These are phyloP conservation scores for Aratinga solstitialis DNA, from an alignment of 2,797 vertebrate species.

Conservation along the genomic window DNA sequence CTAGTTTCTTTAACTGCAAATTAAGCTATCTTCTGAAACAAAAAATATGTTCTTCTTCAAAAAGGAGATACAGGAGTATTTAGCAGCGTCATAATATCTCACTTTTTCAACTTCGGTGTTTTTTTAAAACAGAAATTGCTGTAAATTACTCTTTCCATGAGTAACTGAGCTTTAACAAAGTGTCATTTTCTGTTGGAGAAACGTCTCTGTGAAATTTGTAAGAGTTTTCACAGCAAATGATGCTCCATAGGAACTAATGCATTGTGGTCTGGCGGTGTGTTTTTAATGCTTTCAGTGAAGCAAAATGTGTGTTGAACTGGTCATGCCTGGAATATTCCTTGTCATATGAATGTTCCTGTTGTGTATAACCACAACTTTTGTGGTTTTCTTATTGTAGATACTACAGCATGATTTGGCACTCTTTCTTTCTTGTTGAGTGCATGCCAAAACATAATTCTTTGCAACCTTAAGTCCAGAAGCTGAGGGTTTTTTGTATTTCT, in stretches of 20 bases:
- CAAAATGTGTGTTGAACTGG: not conserved
- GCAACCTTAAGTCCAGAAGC: not conserved
- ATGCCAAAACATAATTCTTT: not conserved
- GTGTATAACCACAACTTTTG: not conserved
- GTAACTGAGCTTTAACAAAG: not conserved
- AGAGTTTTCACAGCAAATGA: not conserved
- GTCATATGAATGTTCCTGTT: not conserved
- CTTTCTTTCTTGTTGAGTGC: not conserved
- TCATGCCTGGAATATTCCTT: not conserved
- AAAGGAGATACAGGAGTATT: not conserved
- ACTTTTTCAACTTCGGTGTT: not conserved
- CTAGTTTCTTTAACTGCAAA: not conserved
- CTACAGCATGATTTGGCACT: not conserved
- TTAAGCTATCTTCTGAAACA: not conserved
- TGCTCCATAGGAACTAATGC: not conserved
- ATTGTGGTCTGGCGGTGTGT: not conserved
- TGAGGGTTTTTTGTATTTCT: not conserved
- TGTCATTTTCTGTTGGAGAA: not conserved
- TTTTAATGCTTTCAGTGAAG: not conserved
- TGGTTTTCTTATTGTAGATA: not conserved
- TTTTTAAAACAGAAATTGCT: not conserved
- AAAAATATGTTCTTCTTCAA: not conserved
- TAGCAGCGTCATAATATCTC: not conserved
- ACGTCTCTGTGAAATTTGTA: not conserved
- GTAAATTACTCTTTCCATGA: not conserved